phyloP scores from a whole-genome alignment of 1,140 invertebrate species.

The Bombus difficillimus region DNA sequence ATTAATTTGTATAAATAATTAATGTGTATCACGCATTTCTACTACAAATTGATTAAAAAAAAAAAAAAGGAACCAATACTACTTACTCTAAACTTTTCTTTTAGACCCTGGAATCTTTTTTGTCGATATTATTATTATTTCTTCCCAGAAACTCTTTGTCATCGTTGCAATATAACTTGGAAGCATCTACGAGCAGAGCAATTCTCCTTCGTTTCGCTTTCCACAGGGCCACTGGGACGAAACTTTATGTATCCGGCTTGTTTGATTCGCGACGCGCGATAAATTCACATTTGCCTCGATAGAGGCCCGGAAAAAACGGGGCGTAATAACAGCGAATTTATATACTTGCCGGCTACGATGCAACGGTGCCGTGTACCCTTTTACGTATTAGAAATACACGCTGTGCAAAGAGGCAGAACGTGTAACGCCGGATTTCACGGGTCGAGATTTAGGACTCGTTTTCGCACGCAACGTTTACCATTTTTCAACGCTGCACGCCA shows the following conservation, averaged over 20 bases:
- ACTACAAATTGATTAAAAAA: too few species aligned
- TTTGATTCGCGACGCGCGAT: constrained; percentile 42
- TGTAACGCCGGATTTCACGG: constrained; percentile 28
- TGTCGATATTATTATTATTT: background rate
- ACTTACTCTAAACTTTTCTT: too few species aligned
- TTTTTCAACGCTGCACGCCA: constrained; percentile 32
- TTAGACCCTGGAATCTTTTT: background rate
- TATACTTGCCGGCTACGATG: constrained; percentile 1
- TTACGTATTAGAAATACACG: constrained; percentile 30
- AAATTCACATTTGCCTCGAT: constrained; percentile 37
- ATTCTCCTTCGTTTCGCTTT: background rate
- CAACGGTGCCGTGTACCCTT: background rate
- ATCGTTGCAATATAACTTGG: background rate
- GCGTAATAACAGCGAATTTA: constrained; percentile 41
- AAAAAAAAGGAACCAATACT: too few species aligned
- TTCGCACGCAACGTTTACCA: background rate
- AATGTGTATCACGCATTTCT: too few species aligned
- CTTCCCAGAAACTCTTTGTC: background rate
- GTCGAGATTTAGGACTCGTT: constrained; percentile 36
- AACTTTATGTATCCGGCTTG: constrained; percentile 30
- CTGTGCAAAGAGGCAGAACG: background rate
- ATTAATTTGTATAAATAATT: too few species aligned
- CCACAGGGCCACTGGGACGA: background rate
- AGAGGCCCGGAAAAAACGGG: background rate
- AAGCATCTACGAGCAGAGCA: background rate